Evolutionary conservation across 2,797 vertebrate species (phyloP).

Genomic region (Pterois miles): DNA sequence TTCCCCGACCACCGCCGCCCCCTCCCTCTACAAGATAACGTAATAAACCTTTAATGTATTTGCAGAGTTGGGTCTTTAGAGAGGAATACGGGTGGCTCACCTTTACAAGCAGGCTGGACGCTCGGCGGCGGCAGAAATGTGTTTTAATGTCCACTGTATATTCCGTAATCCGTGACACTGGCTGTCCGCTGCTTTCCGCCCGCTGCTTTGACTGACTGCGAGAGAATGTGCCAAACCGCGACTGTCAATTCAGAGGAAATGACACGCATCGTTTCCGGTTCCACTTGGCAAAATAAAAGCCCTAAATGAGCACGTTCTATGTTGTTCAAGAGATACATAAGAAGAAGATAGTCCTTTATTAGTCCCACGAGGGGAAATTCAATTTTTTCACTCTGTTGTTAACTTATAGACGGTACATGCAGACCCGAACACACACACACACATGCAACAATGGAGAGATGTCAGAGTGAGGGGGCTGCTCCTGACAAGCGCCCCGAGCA

Average conservation of each 20-base stretch:
- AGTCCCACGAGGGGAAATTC: too few relatives aligned
- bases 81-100: constrained; percentile 32
- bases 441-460: too few relatives aligned
- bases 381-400: too few relatives aligned
- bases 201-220: constrained; percentile 54
- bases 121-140: constrained; percentile 39
- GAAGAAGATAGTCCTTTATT: too few relatives aligned
- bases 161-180: constrained; percentile 48
- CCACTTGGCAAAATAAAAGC: constrained; percentile 40
- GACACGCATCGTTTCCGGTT: constrained; percentile 19
- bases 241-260: not conserved
- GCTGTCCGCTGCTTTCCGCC: constrained; percentile 44
- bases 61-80: not conserved
- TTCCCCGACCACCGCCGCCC: constrained; percentile 34
- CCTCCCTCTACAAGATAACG: constrained; percentile 51
- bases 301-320: rapidly evolving
- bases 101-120: constrained; percentile 56
- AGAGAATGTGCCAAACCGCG: constrained; percentile 59
- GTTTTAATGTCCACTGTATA: constrained; percentile 46
- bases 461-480: too few relatives aligned
- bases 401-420: too few relatives aligned
- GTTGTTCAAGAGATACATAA: too few relatives aligned
- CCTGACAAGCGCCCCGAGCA: too few relatives aligned
- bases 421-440: too few relatives aligned
- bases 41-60: constrained; percentile 28